Evolutionary conservation across 2,797 vertebrate species (phyloP).

Genomic region (Paguma larvata): DNA sequence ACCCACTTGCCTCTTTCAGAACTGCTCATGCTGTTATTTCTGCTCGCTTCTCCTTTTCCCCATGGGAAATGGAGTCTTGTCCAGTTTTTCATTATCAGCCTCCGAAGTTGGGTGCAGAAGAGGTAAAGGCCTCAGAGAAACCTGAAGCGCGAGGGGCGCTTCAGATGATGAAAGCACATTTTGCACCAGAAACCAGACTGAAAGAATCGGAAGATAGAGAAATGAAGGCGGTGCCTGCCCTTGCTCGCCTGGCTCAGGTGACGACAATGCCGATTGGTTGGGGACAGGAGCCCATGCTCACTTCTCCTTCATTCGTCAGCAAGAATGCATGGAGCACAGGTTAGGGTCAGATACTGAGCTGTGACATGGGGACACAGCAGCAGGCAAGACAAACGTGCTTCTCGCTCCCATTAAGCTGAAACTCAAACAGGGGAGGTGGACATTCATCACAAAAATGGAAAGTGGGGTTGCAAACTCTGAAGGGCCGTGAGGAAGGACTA

Average conservation of each 20-base stretch:
- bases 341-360: rapidly evolving
- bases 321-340: too few relatives aligned
- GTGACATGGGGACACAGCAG: too few relatives aligned
- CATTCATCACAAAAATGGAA: neutral
- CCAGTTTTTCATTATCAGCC: neutral
- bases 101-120: neutral
- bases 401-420: rapidly evolving
- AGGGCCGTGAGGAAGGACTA: rapidly evolving
- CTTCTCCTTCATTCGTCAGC: neutral
- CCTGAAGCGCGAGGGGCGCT: neutral
- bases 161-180: neutral
- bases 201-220: rapidly evolving
- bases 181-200: neutral
- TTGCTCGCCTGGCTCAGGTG: rapidly evolving
- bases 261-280: rapidly evolving
- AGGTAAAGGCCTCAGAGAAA: neutral
- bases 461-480: neutral
- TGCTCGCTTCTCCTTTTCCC: neutral
- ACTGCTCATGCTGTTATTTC: rapidly evolving
- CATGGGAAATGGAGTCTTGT: neutral
- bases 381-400: rapidly evolving
- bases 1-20: neutral
- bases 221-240: rapidly evolving
- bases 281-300: rapidly evolving
- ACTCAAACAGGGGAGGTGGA: rapidly evolving